Evolutionary conservation across 2,888 invertebrate species (phyloP), one percentile per base, ranked within the genome.

Genomic region (Bimastos eiseni): DNA sequence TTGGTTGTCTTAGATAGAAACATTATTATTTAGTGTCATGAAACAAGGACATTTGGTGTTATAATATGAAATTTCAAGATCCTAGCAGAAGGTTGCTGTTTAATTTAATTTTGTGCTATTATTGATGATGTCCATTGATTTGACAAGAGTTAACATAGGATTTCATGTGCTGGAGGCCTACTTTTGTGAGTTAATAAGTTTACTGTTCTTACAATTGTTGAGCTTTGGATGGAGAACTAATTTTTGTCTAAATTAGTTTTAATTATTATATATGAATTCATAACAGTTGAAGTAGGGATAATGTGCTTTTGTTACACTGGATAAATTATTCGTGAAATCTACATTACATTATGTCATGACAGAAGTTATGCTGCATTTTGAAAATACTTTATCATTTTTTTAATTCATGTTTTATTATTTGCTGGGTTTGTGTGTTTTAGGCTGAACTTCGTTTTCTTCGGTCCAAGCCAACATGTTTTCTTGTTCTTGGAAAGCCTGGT

Each of bases 401-500:
- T 30, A 70, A 70, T 70, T 70, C 8, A n/a, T 13, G 13, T 70
- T n/a, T n/a, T n/a, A n/a, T 70, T 70, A n/a, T 30, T n/a, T 70
- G n/a, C 30, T n/a, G n/a, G 92, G 5, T 90, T 36, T 83, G 88
- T n/a, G 55, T 30, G 11, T 89, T 89, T 37, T 92, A 95, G 95
- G 93, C 94, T 91, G 95, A 95, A 91, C 92, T 94, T n/a, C 92
- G 94, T 36, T 94, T 94, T 91, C 92, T 95, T 15, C 93, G 93
- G 89, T 94, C 94, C 8, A 95, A 95, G 92, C 95, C 95, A 89
- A 94, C 94, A 90, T 95, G 95, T 92, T 95, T 95, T 91, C 92
- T 95, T 44, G 92, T 95, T 21, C 92, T 95, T 89, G 95, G 95
- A 34, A 95, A 95, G 93, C 95, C 95, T 88, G 95, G 95, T 11